Evolutionary conservation across 2,888 invertebrate genomes (phyloP).

Genomic region (Rhabditophanes sp.): DNA sequence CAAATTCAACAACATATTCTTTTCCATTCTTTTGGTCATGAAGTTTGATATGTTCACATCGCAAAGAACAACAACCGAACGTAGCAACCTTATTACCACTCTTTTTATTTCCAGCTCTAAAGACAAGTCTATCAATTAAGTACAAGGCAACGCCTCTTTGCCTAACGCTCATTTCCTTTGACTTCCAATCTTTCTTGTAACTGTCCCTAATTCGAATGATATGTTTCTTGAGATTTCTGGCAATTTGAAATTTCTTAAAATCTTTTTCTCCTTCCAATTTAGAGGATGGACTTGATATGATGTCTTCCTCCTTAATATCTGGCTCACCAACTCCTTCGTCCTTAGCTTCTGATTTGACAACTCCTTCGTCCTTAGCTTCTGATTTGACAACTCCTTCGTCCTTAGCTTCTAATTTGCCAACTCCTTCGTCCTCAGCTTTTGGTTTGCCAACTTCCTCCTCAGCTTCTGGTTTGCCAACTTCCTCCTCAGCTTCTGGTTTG

Average conservation of each 20-base stretch:
- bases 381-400: too few relatives aligned
- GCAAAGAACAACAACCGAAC: slow-evolving; percentile 92
- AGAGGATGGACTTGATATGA: slow-evolving; percentile 96
- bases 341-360: too few relatives aligned
- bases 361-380: too few relatives aligned
- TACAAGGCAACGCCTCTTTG: slow-evolving; percentile 94
- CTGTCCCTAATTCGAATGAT: slow-evolving; percentile 63
- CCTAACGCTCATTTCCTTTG: slow-evolving; percentile 90
- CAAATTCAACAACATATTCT: slow-evolving; percentile 75
- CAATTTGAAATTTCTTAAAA: slow-evolving; percentile 96
- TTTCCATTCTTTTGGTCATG: slow-evolving; percentile 53
- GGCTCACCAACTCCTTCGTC: too few relatives aligned
- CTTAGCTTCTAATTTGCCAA: too few relatives aligned
- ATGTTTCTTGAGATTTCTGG: slow-evolving; percentile 70
- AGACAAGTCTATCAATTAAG: slow-evolving; percentile 93
- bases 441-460: too few relatives aligned
- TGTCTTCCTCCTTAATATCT: too few relatives aligned
- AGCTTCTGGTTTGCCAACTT: too few relatives aligned
- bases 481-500: too few relatives aligned
- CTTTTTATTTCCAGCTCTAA: slow-evolving; percentile 97
- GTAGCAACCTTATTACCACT: slow-evolving; percentile 83
- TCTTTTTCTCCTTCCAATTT: slow-evolving; percentile 98
- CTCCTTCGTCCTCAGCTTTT: too few relatives aligned
- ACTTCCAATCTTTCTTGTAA: slow-evolving; percentile 82
- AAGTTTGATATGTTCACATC: slow-evolving; percentile 82